Evolutionary conservation across 2,888 invertebrate genomes (phyloP).

Genomic region (Podotricha telesiphe): DNA sequence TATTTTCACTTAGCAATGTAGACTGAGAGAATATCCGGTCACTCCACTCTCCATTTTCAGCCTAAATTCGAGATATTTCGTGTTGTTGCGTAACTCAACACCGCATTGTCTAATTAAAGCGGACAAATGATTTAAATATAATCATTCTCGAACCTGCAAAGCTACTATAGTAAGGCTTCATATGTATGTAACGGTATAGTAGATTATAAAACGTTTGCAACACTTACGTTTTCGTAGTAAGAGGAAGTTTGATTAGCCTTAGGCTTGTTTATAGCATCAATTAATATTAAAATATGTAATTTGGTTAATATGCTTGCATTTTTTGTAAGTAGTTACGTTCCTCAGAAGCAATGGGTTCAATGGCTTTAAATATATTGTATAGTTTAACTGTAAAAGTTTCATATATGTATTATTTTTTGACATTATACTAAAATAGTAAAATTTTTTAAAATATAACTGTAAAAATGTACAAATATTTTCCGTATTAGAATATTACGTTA

Average conservation of each 20-base stretch:
- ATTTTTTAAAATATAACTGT: no score
- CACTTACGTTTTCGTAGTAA: constrained; percentile 37
- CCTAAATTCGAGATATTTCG: no score
- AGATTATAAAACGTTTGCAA: constrained; percentile 38
- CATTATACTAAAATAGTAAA: no score
- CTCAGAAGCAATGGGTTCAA: not conserved
- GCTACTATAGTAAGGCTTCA: constrained; percentile 1
- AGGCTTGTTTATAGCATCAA: constrained; percentile 38
- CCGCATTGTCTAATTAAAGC: no score
- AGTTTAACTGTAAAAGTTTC: not conserved
- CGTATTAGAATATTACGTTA: no score
- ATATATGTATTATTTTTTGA: not conserved
- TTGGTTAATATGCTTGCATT: constrained; percentile 9
- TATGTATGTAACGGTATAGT: constrained; percentile 46
- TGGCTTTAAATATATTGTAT: not conserved
- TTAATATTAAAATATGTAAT: constrained; percentile 17
- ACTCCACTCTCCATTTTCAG: no score
- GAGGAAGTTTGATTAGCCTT: constrained; percentile 30
- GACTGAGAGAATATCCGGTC: no score
- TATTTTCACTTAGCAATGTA: no score
- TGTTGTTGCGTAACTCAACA: no score
- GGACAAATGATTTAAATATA: no score
- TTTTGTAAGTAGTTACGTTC: constrained; percentile 8
- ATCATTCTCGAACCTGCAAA: not conserved
- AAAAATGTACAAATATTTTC: no score